A percentile compares a stretch with the other conserved stretches of the same genome.
These are phyloP conservation scores for Hedychridium roseum DNA, from an alignment of 2,888 invertebrate genomes.

Conservation along the genomic window DNA sequence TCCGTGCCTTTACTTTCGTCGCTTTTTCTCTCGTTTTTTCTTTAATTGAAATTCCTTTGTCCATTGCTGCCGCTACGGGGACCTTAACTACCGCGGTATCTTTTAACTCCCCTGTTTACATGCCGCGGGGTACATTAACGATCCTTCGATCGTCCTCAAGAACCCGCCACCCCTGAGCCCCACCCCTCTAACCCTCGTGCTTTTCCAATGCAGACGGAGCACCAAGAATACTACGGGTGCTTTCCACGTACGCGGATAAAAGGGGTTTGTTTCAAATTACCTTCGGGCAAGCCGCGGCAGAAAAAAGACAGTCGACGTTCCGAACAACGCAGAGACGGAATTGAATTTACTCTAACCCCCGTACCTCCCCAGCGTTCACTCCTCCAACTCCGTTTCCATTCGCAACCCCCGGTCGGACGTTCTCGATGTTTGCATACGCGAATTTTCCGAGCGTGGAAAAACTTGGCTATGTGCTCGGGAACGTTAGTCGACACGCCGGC, in stretches of 20 bases:
- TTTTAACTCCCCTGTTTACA: constrained; percentile 8
- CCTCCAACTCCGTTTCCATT: background rate
- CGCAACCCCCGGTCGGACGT: no score
- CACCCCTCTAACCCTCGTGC: constrained; percentile 9
- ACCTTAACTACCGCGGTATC: no score
- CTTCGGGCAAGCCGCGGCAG: constrained; percentile 11
- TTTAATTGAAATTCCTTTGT: no score
- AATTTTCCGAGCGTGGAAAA: no score
- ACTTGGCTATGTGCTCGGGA: no score
- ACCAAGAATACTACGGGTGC: constrained; percentile 11
- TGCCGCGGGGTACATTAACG: constrained; percentile 13
- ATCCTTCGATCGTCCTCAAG: constrained; percentile 19
- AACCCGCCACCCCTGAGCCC: no score
- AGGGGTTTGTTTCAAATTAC: constrained; percentile 22
- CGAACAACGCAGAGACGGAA: background rate
- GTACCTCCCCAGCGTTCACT: no score
- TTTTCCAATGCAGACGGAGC: constrained; percentile 26
- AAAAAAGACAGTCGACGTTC: constrained; percentile 9
- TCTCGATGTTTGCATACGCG: background rate
- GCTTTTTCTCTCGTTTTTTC: no score
- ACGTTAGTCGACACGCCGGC: no score
- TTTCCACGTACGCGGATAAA: constrained; percentile 13
- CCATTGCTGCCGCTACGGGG: no score
- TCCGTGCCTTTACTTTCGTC: constrained; percentile 14
- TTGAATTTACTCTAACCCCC: no score